Base-by-base conservation (phyloP, 2,888 invertebrate genomes). In the Papilio protenor region DNA sequence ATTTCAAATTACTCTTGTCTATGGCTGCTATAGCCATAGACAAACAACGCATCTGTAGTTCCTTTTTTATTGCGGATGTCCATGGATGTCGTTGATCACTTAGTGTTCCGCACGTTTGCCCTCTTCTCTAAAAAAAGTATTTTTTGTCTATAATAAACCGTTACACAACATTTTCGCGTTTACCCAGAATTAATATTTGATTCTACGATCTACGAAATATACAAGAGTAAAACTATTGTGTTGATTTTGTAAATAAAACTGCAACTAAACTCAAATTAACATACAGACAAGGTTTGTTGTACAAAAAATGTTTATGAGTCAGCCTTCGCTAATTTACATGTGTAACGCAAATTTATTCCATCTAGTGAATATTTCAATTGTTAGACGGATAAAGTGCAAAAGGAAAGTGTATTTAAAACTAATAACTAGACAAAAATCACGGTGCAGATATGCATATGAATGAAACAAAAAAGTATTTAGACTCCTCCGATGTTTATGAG, bases 291-390 rank as follows among this genome's bases (percentile, higher is more conserved):
- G 40, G 66, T 11, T 40, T 66, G 10, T 4, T 33, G 11, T 33
- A 66, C 18, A 66, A 66, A 66, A 66, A 64, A 64, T 61, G 16
- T 33, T 66, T 18, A 10, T 64, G 40, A 64, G 40, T 64, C 64
- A 40, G 33, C 66, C 40, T 40, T 64, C 64, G 33, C 11, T 33
- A 40, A 61, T 64, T 33, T 40, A 66, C 66, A 40, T 40, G 33
- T 33, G 33, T 64, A 33, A 64, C 18, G 27, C 33, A 64, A 16
- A 64, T 33, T 33, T 64, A 64, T 59, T 59, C 21, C 23, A 21
- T 21, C 11, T 59, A 59, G 11, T 59, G 57, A 59, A 57, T 27
- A 12, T 23, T 61, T 14, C 4, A 61, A 61, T 27, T 27, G 59
- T 21, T 61, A 57, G 21, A 12, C 1, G 16, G 5, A 5, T 23